Evolutionary conservation across 1,140 invertebrate species (phyloP).

Genomic region (Rhopalosiphum padi): DNA sequence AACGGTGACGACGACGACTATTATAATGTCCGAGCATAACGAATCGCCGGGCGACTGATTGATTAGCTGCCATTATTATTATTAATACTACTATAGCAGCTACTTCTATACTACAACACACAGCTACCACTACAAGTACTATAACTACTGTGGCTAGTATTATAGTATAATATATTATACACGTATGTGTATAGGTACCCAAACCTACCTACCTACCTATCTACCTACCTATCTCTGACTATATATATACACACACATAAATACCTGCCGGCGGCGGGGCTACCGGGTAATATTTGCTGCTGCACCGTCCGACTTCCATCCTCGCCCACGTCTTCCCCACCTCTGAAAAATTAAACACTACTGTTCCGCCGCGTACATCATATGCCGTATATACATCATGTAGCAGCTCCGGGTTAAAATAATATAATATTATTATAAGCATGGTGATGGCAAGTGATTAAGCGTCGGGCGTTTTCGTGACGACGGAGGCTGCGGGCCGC

Average conservation of each 20-base stretch:
- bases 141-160: neutral
- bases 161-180: slow-evolving; percentile 1
- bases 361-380: neutral
- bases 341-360: neutral
- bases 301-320: neutral
- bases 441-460: neutral
- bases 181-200: neutral
- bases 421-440: neutral
- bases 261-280: neutral
- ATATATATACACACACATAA: neutral
- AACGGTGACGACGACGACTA: slow-evolving; percentile 36
- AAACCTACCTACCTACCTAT: neutral
- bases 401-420: neutral
- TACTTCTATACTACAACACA: neutral
- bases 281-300: slow-evolving; percentile 20
- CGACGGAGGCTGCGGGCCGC: neutral
- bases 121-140: neutral
- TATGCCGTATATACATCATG: neutral
- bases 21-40: slow-evolving; percentile 27
- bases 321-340: neutral
- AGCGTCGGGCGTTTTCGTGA: neutral
- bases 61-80: slow-evolving; percentile 43
- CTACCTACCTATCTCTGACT: neutral
- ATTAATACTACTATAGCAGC: neutral
- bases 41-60: slow-evolving; percentile 22